Conservation (phyloP, 2,888 invertebrate species). For the Coelinius sp. region DNA sequence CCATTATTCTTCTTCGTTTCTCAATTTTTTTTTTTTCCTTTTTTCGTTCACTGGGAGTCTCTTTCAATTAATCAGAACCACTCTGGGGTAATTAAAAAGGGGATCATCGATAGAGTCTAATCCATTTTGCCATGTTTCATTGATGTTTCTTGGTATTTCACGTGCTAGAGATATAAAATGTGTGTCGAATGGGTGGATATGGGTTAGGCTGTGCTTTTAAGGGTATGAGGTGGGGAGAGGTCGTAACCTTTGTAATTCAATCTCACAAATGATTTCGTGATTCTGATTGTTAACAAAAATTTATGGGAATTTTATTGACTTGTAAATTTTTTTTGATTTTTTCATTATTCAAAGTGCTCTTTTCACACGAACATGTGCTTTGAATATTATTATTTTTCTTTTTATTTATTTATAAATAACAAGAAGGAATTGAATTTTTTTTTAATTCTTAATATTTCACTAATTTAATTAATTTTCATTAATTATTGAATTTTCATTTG, state of each 20-base stretch:
- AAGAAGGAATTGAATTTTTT: no score
- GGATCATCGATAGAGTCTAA: conserved; percentile 41
- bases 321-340: neutral
- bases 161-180: neutral
- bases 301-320: neutral
- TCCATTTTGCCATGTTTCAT: conserved; percentile 40
- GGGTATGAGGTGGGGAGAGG: conserved; percentile 38
- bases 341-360: neutral
- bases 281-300: neutral
- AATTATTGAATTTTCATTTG: no score
- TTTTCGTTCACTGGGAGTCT: no score
- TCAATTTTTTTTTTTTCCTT: conserved; percentile 24
- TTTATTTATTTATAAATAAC: no score
- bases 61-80: conserved; percentile 47
- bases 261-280: neutral
- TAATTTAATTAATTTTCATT: no score
- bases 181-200: neutral
- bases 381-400: no score
- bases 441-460: no score
- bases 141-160: neutral
- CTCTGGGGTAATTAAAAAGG: conserved; percentile 46
- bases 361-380: no score
- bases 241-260: conserved; percentile 2
- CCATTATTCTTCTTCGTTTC: conserved; percentile 16
- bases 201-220: neutral